Evolutionary conservation across 2,797 vertebrate genomes (phyloP).

Genomic region (Propithecus perrieri): DNA sequence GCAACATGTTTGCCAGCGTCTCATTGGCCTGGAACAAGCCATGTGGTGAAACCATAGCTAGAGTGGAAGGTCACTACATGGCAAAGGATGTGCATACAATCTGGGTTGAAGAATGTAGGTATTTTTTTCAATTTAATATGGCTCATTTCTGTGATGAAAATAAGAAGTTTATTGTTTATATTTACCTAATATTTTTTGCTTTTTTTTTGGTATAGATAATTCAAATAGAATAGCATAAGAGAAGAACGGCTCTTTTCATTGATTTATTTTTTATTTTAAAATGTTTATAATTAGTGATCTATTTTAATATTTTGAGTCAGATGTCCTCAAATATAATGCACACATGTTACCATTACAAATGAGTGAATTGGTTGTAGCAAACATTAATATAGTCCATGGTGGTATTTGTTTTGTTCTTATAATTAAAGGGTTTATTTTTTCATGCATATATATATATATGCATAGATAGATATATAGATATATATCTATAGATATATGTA

Average conservation of each 20-base stretch:
- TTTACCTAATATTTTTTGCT: background rate
- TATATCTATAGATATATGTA: background rate
- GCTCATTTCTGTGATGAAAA: background rate
- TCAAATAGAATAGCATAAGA: background rate
- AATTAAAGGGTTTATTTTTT: background rate
- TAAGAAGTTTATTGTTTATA: background rate
- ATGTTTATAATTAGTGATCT: background rate
- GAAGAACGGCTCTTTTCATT: background rate
- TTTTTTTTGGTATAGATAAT: background rate
- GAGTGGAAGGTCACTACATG: background rate
- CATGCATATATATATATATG: no score
- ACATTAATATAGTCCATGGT: background rate
- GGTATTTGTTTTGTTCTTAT: background rate
- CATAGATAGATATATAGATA: no score
- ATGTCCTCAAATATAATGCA: background rate
- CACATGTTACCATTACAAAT: background rate
- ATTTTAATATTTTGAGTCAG: slow-evolving; percentile 10
- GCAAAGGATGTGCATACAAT: background rate
- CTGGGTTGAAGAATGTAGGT: background rate
- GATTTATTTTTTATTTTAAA: background rate
- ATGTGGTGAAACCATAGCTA: background rate
- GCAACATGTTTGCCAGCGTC: background rate
- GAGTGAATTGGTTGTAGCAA: background rate
- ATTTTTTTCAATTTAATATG: background rate
- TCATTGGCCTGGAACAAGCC: background rate